Conservation (phyloP, 1,140 invertebrate species). For the Drosophila melanogaster region Release_6_plus_ISO1_MT NT_033777.3:12885501-12886000, state of each 20-base stretch:
- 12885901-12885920: not conserved
- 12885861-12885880: not conserved
- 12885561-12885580: slow-evolving; percentile 40
- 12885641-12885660: slow-evolving; percentile 22
- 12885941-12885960: slow-evolving; percentile 20
- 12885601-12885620: slow-evolving; percentile 16
- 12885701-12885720: not conserved
- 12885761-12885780: too few species aligned
- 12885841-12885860: not conserved
- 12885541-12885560: slow-evolving; percentile 28
- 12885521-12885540: slow-evolving; percentile 13
- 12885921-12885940: slow-evolving; percentile 12
- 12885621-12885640: not conserved
- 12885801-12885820: not conserved
- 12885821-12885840: not conserved
- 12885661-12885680: not conserved
- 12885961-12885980: slow-evolving; percentile 14
- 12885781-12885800: not conserved
- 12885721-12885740: not conserved
- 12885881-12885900: too few species aligned
- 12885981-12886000: slow-evolving; percentile 6
- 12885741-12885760: too few species aligned
- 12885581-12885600: slow-evolving; percentile 27
- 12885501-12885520: slow-evolving; percentile 39
- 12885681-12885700: not conserved